Base-by-base conservation (phyloP, 2,797 vertebrate species). In the Prionace glauca region DNA sequence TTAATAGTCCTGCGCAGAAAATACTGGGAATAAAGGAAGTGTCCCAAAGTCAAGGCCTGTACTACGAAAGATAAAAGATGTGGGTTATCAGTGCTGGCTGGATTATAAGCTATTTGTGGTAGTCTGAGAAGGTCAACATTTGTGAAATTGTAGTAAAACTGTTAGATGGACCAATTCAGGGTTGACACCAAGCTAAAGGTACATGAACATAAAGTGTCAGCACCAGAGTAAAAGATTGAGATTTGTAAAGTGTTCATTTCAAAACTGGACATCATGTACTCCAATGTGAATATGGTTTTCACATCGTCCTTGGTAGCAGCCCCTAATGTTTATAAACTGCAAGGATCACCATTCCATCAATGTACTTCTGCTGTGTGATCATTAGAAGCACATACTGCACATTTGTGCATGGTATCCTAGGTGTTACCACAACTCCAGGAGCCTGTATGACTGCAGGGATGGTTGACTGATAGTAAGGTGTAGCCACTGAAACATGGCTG, bases 1-100 rank as follows among this genome's bases (percentile, higher is more conserved):
- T 95, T 77, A 50, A 95, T 32, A 56, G 93, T 22, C 50, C 45
- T 74, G 50, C 60, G 24, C 71, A 95, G 26, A 77, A 60, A 29
- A 77, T 77, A 50, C 65, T 45, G 92, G 67, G 69, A 94, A 72
- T 77, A 77, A 95, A 95, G 60, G 93, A 95, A 95, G 41, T 95
- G 45, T 50, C 93, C 69, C 24, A 32, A 72, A 56, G 93, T 77
- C 71, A 72, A 77, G 45, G 69, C 41, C 93, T 50, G 71, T 26
- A 60, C 26, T 60, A 60, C 60, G 71, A 72, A 95, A 74, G 62
- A 62, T 91, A 65, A 91, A 91, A 65, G 88, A 65, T 91, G 29
- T 32, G 50, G 72, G 24, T 94, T 69, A 91, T 67, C 16, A 65
- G 18, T 67, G 56, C 16, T 91, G 88, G 69, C 62, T 12, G 26